These are phyloP conservation scores for Myanophis thanlyinensis DNA, from an alignment of 2,113 vertebrate species.

Conservation along the genomic window DNA sequence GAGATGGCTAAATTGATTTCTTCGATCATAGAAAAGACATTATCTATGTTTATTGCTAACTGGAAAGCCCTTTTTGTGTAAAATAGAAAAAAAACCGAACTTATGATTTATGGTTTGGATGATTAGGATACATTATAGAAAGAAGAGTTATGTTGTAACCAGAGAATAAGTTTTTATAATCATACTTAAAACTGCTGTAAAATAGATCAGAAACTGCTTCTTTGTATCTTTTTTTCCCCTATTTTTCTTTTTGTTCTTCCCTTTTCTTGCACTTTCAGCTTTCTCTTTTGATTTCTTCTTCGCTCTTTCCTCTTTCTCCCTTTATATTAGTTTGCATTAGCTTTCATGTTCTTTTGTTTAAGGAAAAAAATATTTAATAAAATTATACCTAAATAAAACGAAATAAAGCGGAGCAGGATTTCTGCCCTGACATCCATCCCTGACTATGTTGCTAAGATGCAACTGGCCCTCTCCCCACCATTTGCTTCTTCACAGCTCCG, in stretches of 20 bases:
- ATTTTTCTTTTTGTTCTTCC: not conserved
- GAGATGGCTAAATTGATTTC: not conserved
- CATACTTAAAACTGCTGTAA: not conserved
- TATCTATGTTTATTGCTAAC: not conserved
- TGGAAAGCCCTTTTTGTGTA: not conserved
- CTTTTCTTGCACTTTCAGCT: not conserved
- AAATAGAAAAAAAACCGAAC: not conserved
- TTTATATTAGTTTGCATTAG: not conserved
- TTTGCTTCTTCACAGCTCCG: not conserved
- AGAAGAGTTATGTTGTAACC: not conserved
- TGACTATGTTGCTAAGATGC: not conserved
- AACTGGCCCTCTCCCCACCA: not conserved
- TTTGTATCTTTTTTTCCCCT: not conserved
- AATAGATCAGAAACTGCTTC: not conserved
- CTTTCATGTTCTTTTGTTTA: not conserved
- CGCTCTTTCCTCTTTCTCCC: not conserved
- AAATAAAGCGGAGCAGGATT: not conserved
- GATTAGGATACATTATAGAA: not conserved
- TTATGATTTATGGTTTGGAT: not conserved
- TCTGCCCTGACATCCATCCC: not conserved
- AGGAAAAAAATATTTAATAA: not conserved
- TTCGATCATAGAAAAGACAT: not conserved
- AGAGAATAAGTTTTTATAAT: not conserved
- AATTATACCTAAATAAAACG: not conserved
- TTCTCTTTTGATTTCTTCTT: not conserved